Evolutionary conservation across 2,888 invertebrate genomes (phyloP).

Genomic region (Nysson spinosus): DNA sequence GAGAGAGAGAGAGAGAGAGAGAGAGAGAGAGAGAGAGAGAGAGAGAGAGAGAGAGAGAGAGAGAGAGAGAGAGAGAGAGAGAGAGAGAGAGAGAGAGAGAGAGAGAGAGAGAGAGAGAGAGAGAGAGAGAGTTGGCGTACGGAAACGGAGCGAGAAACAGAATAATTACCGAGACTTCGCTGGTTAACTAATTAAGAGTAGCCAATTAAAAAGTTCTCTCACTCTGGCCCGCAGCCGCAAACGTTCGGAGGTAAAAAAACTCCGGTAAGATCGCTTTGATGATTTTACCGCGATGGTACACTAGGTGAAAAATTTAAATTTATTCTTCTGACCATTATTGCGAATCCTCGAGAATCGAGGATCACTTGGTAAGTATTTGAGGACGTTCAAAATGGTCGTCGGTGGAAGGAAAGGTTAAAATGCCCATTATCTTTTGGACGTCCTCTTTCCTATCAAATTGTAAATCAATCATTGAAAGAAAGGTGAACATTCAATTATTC

Average conservation of each 20-base stretch:
- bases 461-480: no score
- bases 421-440: no score
- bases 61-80: conserved; percentile 18
- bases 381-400: not conserved
- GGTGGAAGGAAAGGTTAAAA: not conserved
- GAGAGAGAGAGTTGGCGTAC: conserved; percentile 31
- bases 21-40: conserved; percentile 18
- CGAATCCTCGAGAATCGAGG: not conserved
- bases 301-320: conserved; percentile 44
- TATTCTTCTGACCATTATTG: conserved; percentile 36
- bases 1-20: conserved; percentile 71
- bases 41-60: conserved; percentile 15
- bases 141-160: conserved; percentile 70
- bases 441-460: no score
- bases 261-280: conserved; percentile 52
- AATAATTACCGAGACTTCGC: conserved; percentile 75
- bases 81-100: conserved; percentile 15
- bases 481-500: no score
- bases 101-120: conserved; percentile 19
- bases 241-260: conserved; percentile 42
- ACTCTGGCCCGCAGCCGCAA: conserved; percentile 56
- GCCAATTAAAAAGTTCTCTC: conserved; percentile 77
- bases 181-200: conserved; percentile 76
- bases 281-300: conserved; percentile 32
- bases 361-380: not conserved